Base-by-base conservation (phyloP, 2,113 vertebrate species). In the Tonatia bakeri region DNA sequence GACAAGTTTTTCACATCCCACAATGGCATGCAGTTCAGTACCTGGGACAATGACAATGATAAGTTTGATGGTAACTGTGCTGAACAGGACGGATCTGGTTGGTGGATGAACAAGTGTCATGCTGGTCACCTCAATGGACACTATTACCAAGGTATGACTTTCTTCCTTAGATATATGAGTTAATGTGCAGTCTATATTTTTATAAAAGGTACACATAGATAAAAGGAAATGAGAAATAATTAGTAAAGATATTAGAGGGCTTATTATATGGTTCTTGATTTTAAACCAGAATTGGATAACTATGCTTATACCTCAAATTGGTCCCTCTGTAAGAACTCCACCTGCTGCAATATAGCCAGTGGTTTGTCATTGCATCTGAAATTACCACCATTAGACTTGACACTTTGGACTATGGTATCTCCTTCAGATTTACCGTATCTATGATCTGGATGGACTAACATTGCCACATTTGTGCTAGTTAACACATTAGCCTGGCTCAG, bases 101-200 rank as follows among this genome's bases (percentile, higher is more conserved):
- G 99, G 99, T 99, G 99, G 99, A 99, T 99, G 99, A 99, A 99
- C 79, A 99, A 98, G 54, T 99, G 99, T 50, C 99, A 99, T 1
- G 99, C 99, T 70, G 99, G 97, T 72, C 99, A 99, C 96, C 98
- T 99, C 96, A 99, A 99, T 9, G 99, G 99, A 93, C 98, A 98
- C 99, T 99, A 99, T 95, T 99, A 99, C 94, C 45, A 17, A 97
- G 98, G 99, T 99, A 97, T 88, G 73, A 5, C 59, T n/a, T 61
- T 87, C 80, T 92, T 80, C 92, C 59, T 87, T 43, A 56, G 70
- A 16, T 38, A 38, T n/a, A 16, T 73, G 10, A 28, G 33, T 72
- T 31, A 33, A 6, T 73, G 14, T 28, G 1, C 31, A 19, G 2
- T 75, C 28, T 64, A 9, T 70, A 43, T 50, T 82, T 93, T 87